These are phyloP conservation scores for Scaeva pyrastri DNA, from an alignment of 2,888 invertebrate species.

Conservation along the genomic window DNA sequence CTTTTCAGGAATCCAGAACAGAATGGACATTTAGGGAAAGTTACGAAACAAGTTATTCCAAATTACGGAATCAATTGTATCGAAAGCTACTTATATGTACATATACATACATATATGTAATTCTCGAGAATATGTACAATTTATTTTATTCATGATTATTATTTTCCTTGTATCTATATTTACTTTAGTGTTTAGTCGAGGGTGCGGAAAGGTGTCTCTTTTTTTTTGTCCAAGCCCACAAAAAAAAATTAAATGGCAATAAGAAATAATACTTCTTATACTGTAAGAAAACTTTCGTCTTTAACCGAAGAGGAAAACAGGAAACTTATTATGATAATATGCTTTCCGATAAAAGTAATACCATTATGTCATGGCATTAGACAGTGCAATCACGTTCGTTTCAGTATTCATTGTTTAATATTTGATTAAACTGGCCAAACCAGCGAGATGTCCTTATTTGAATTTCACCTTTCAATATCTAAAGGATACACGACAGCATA, in stretches of 20 bases:
- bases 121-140: not conserved
- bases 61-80: not conserved
- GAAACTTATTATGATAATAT: constrained; percentile 4
- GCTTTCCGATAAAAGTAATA: not conserved
- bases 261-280: not conserved
- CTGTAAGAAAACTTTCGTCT: not conserved
- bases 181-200: no score
- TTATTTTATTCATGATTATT: not conserved
- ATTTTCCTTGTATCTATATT: not conserved
- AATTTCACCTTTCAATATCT: constrained; percentile 29
- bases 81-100: constrained; percentile 16
- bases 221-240: not conserved
- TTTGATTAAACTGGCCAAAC: constrained; percentile 34
- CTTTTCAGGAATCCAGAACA: not conserved
- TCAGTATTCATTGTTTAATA: constrained; percentile 43
- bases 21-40: not conserved
- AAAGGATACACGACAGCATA: not conserved
- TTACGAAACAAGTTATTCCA: not conserved
- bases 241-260: not conserved
- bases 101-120: no score
- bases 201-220: no score
- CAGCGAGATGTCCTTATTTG: constrained; percentile 22
- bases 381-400: constrained; percentile 43
- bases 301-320: not conserved
- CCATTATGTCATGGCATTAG: constrained; percentile 1